phyloP scores from a whole-genome alignment of 2,797 vertebrate genomes.

The Chaenodraco wilsoni region DNA sequence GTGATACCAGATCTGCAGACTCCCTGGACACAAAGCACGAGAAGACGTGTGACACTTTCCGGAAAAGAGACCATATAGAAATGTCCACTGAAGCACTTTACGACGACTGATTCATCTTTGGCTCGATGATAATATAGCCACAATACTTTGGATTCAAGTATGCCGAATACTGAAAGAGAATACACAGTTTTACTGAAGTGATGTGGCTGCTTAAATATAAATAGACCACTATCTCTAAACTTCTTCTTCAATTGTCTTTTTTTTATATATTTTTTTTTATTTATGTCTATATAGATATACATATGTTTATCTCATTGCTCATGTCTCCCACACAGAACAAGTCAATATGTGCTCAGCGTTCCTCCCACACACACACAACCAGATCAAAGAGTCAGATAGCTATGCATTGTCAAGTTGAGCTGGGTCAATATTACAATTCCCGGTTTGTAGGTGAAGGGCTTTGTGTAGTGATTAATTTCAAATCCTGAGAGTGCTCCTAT shows the following conservation, averaged over 20 bases:
- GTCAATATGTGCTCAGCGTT: constrained; percentile 74
- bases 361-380: constrained; percentile 57
- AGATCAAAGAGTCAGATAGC: constrained; percentile 71
- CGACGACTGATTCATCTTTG: background rate
- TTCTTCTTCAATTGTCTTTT: constrained; percentile 42
- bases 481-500: constrained; percentile 52
- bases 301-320: constrained; percentile 68
- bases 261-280: no score
- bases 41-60: background rate
- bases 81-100: background rate
- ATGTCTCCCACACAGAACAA: constrained; percentile 59
- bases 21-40: constrained; percentile 84
- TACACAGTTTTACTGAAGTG: background rate
- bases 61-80: background rate
- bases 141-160: background rate
- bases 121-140: background rate
- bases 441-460: constrained; percentile 62
- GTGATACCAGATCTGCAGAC: constrained; percentile 93
- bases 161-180: background rate
- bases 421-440: constrained; percentile 75
- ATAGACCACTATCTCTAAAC: constrained; percentile 36
- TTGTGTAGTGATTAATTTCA: constrained; percentile 62
- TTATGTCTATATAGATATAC: constrained; percentile 61
- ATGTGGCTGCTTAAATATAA: constrained; percentile 38
- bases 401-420: constrained; percentile 71